Evolutionary conservation across 1,140 invertebrate species (phyloP).

Genomic region (Zophobas atratus): DNA sequence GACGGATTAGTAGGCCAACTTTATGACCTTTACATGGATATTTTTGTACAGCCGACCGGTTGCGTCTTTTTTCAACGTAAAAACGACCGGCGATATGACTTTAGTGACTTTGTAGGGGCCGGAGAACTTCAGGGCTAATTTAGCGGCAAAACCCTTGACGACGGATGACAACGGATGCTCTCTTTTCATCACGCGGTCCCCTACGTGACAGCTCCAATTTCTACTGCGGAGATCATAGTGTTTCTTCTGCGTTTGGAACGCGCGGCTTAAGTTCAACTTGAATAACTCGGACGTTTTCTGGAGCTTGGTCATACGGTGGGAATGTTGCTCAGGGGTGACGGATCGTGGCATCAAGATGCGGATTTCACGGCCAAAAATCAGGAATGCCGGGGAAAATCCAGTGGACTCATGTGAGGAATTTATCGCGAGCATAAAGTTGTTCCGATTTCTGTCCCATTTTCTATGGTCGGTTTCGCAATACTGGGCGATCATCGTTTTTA

Average conservation of each 20-base stretch:
- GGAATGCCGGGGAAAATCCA: not conserved
- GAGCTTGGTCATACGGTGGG: not conserved
- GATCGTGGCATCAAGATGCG: not conserved
- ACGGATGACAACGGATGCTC: conserved; percentile 31
- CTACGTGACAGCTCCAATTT: conserved; percentile 13
- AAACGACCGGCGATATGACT: conserved; percentile 25
- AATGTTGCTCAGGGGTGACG: not conserved
- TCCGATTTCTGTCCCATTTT: not conserved
- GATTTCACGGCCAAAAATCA: not conserved
- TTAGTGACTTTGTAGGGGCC: conserved; percentile 37
- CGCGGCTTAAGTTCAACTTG: not conserved
- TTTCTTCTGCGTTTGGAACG: conserved; percentile 9
- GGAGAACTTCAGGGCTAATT: conserved; percentile 40
- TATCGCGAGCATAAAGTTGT: not conserved
- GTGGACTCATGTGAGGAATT: not conserved
- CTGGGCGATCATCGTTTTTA: conserved; percentile 64
- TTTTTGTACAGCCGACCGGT: not conserved
- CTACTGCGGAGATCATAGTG: not conserved
- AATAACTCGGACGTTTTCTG: not conserved
- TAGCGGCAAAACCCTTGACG: conserved; percentile 22
- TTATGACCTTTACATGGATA: not conserved
- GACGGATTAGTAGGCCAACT: too few species aligned
- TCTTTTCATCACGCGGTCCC: conserved; percentile 16
- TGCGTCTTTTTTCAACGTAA: not conserved
- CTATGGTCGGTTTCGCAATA: conserved; percentile 44